These are phyloP conservation scores for Chelonia mydas DNA, from an alignment of 2,797 vertebrate genomes.

Conservation along the genomic window DNA sequence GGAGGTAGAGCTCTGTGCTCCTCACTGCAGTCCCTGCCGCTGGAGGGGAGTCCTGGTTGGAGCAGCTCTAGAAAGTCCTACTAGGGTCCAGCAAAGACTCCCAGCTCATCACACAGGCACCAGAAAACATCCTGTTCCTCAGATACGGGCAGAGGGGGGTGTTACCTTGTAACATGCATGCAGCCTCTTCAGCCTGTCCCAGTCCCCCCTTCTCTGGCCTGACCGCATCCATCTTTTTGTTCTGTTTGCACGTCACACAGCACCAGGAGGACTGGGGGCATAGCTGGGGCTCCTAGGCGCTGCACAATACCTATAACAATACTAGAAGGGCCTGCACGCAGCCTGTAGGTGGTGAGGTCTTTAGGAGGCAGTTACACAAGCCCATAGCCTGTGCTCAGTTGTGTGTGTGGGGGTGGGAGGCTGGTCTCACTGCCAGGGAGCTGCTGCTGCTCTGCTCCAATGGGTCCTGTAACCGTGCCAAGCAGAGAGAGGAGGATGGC, in stretches of 20 bases:
- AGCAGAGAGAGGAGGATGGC: background rate
- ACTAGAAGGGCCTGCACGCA: no score
- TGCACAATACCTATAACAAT: no score
- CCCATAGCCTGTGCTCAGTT: no score
- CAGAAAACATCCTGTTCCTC: background rate
- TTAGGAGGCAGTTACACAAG: no score
- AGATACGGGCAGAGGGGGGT: no score
- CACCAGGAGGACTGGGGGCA: no score
- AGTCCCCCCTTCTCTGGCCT: background rate
- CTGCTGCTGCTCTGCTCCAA: no score
- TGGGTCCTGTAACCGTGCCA: no score
- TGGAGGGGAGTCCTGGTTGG: background rate
- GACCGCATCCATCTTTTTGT: background rate
- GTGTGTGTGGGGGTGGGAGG: no score
- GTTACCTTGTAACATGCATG: background rate
- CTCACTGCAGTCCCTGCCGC: background rate
- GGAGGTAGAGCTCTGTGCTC: background rate
- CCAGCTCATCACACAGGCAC: background rate
- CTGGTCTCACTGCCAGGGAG: background rate
- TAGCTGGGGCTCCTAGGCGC: no score
- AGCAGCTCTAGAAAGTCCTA: conserved; percentile 8
- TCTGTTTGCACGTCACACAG: no score
- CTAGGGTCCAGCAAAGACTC: background rate
- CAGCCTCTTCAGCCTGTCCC: background rate
- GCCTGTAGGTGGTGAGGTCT: no score